These are phyloP conservation scores for Sebastiscus tertius DNA, from an alignment of 2,797 vertebrate species.

Conservation along the genomic window DNA sequence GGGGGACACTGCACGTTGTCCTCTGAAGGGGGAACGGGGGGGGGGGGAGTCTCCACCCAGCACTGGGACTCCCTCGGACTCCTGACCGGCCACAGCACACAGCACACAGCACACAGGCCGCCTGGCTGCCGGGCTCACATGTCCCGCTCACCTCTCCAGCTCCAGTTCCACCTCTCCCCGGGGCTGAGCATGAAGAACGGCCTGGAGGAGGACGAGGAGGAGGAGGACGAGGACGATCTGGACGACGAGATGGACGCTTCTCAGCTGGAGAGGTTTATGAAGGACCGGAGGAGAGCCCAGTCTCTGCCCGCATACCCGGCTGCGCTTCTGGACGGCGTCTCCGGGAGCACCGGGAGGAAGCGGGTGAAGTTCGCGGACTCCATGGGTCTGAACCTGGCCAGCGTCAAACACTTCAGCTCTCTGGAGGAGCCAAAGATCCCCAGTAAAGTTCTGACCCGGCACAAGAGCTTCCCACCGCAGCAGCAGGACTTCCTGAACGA, in stretches of 20 bases:
- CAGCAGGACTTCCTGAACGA: constrained; percentile 47
- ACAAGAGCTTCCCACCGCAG: constrained; percentile 77
- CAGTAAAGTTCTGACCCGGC: constrained; percentile 82
- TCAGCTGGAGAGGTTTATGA: constrained; percentile 62
- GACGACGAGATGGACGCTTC: constrained; percentile 69
- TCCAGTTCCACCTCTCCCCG: neutral
- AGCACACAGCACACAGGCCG: neutral
- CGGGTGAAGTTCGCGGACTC: constrained; percentile 92
- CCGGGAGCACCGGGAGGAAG: constrained; percentile 81
- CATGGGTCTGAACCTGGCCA: constrained; percentile 88
- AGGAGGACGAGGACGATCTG: constrained; percentile 47
- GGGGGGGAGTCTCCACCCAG: neutral
- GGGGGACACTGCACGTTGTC: neutral
- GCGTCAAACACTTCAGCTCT: constrained; percentile 89
- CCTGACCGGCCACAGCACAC: neutral
- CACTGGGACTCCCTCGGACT: neutral
- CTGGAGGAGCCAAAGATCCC: constrained; percentile 89
- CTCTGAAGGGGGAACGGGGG: neutral
- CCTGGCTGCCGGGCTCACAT: constrained; percentile 28
- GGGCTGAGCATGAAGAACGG: constrained; percentile 37
- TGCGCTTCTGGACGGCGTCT: constrained; percentile 49
- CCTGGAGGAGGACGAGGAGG: constrained; percentile 16
- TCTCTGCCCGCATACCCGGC: constrained; percentile 81
- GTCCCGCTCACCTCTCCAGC: constrained; percentile 35
- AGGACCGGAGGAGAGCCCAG: constrained; percentile 74